Conservation (phyloP, 2,888 invertebrate species). For the Leptopilina myrica region DNA sequence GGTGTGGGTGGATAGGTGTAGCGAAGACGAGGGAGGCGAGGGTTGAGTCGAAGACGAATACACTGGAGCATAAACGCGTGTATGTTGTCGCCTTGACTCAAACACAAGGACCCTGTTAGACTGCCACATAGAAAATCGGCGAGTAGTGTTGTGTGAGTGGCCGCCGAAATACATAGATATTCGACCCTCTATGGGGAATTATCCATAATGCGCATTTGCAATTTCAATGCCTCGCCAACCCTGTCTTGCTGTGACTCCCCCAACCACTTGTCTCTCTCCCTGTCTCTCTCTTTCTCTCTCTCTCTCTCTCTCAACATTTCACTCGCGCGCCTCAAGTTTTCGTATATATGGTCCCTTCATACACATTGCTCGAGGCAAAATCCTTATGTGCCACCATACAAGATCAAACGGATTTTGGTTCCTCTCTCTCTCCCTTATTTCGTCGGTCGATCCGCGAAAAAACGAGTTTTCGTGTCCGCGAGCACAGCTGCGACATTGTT, state of each 20-base stretch:
- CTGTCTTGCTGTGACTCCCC: constrained; percentile 67
- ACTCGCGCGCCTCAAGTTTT: constrained; percentile 50
- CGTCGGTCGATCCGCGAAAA: background rate
- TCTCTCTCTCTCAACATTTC: constrained; percentile 49
- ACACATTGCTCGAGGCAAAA: constrained; percentile 40
- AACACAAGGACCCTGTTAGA: constrained; percentile 6
- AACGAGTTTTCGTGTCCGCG: background rate
- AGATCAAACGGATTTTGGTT: constrained; percentile 54
- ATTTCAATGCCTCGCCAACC: constrained; percentile 74
- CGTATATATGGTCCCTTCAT: constrained; percentile 42
- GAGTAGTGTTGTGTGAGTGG: constrained; percentile 46
- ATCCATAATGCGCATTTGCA: constrained; percentile 77
- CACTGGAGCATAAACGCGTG: background rate
- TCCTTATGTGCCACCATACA: constrained; percentile 36
- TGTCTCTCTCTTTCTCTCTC: constrained; percentile 11
- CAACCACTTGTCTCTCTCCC: constrained; percentile 44
- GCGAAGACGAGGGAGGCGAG: background rate
- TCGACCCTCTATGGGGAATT: constrained; percentile 74
- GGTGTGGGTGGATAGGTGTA: constrained; percentile 20
- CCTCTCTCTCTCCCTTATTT: constrained; percentile 20
- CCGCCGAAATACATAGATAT: constrained; percentile 61
- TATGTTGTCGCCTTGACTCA: constrained; percentile 5
- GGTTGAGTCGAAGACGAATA: background rate
- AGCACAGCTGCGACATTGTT: constrained; percentile 26
- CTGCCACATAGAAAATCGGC: constrained; percentile 29